phyloP scores from a whole-genome alignment of 2,888 invertebrate species.

The Allygus modestus region DNA sequence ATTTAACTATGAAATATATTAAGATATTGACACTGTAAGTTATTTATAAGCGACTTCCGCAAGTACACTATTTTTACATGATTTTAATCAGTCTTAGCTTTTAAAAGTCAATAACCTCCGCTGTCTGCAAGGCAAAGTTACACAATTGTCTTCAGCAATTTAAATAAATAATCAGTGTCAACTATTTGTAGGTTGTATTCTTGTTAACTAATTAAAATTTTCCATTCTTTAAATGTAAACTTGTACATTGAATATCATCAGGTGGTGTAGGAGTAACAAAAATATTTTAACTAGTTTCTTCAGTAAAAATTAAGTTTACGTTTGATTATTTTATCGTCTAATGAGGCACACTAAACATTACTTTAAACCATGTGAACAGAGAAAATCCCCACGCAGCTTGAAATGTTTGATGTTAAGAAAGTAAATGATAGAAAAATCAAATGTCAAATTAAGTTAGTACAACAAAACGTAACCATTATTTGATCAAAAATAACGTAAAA shows the following conservation, averaged over 20 bases:
- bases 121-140: too few species aligned
- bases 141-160: neutral
- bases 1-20: constrained; percentile 12
- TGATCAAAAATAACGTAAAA: too few species aligned
- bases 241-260: neutral
- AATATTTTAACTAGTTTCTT: neutral
- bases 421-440: constrained; percentile 6
- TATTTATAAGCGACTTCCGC: neutral
- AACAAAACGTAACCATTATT: too few species aligned
- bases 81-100: neutral
- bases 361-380: neutral
- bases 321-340: neutral
- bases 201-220: neutral
- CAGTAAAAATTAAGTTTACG: neutral
- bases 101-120: neutral
- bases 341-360: neutral
- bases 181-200: neutral
- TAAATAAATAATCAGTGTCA: neutral
- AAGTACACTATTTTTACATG: neutral
- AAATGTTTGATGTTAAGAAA: neutral
- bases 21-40: neutral
- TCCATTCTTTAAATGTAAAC: constrained; percentile 6
- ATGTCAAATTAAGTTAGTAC: neutral
- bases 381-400: neutral
- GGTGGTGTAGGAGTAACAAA: neutral